Base-by-base conservation (phyloP, 2,113 vertebrate genomes). In the Psilopsiagon aymara region DNA sequence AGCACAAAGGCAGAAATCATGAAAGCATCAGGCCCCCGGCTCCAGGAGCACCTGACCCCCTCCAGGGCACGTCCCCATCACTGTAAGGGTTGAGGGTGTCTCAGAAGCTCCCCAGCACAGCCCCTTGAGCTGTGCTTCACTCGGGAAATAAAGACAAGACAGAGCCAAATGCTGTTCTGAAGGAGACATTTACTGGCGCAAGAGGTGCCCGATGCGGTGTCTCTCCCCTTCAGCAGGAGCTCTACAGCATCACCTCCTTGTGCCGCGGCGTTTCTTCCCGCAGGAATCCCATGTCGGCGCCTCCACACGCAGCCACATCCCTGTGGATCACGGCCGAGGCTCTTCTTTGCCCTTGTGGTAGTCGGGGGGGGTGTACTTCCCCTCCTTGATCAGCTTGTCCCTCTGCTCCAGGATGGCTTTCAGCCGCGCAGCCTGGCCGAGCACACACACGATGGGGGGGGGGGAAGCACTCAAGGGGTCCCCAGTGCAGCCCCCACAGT, bases 331-430 rank as follows among this genome's bases (percentile, higher is more conserved):
- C 8, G 98, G 98, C 52, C 88, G 70, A 2, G 71, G 14, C 4
- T 98, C 97, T 11, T 92, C 98, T 76, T 94, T 96, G 62, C 97
- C 98, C 19, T 2, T 29, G 97, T 99, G 99, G 88, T 98, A 86
- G 44, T 96, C 20, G 0, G 99, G 99, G 0, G 97, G 98, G 0
- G 97, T 98, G 96, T 99, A 99, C 28, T 98, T 98, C 28, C 99
- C 99, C 64, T 99, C 98, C 92, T 99, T 99, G 10, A 99, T 96
- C 97, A 99, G 53, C 97, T 98, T 99, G 21, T 99, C 94, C 41
- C 97, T 98, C 97, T 99, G 99, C 74, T 91, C 64, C 39, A 86
- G 59, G 96, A 99, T 98, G 11, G 71, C 41, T 8, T 9, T 3
- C 84, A 99, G 43, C n/a, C 99, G 97, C 27, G 37, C 1, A 0